Conservation (phyloP, 2,888 invertebrate species). For the Meteorus colon region DNA sequence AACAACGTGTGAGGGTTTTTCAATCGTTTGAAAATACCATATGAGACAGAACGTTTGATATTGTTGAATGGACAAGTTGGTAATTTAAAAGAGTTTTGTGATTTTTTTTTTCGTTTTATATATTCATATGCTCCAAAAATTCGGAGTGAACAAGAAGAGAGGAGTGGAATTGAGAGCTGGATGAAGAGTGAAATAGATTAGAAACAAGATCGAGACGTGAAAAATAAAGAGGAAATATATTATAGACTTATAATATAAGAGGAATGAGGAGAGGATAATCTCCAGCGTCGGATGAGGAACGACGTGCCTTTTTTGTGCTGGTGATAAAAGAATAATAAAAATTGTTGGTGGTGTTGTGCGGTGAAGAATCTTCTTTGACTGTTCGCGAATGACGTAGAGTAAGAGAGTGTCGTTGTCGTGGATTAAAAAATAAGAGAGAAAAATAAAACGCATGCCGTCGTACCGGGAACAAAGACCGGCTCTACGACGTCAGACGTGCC, state of each 20-base stretch:
- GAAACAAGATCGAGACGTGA: background rate
- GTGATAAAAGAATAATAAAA: conserved; percentile 33
- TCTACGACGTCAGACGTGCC: conserved; percentile 27
- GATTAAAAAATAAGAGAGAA: background rate
- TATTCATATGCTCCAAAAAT: background rate
- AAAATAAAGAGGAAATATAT: conserved; percentile 1
- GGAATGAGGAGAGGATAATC: conserved; percentile 6
- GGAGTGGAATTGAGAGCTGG: background rate
- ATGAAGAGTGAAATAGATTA: background rate
- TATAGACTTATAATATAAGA: background rate
- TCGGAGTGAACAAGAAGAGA: background rate
- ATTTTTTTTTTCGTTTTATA: background rate
- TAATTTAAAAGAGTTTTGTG: background rate
- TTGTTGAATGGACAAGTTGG: background rate
- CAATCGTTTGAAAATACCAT: background rate
- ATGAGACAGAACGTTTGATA: background rate
- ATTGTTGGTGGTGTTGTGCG: conserved; percentile 36
- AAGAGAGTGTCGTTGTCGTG: conserved; percentile 5
- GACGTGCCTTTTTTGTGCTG: conserved; percentile 43
- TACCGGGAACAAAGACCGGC: conserved; percentile 29
- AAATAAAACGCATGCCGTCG: conserved; percentile 16
- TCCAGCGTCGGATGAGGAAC: conserved; percentile 37
- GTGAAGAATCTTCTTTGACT: conserved; percentile 5
- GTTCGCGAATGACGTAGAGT: background rate
- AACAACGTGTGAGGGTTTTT: conserved; percentile 21